Evolutionary conservation across 1,140 invertebrate species (phyloP).

Genomic region (Hylaeus anthracinus): DNA sequence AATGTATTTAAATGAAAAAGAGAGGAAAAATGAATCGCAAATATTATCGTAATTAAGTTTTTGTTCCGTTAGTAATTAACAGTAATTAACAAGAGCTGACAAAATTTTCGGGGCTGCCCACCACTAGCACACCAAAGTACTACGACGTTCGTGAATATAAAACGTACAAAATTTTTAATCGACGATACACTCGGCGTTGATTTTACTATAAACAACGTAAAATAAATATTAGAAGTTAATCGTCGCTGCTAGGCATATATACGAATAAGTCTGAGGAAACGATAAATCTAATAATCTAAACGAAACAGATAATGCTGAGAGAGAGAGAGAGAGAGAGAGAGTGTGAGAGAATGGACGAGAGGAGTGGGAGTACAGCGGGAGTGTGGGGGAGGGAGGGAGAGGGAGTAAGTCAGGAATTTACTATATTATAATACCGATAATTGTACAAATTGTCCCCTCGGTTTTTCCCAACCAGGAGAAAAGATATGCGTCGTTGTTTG

Average conservation of each 20-base stretch:
- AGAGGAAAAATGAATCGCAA: too few species aligned
- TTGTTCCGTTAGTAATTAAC: too few species aligned
- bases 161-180: slow-evolving; percentile 30
- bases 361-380: too few species aligned
- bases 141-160: neutral
- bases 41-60: too few species aligned
- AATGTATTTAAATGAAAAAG: neutral
- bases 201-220: neutral
- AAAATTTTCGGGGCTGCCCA: slow-evolving; percentile 47
- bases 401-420: neutral
- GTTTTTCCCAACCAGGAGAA: neutral
- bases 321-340: neutral
- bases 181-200: neutral
- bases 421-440: slow-evolving; percentile 22
- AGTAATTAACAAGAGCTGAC: neutral
- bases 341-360: neutral
- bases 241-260: slow-evolving; percentile 6
- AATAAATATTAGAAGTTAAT: neutral
- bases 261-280: neutral
- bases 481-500: slow-evolving; percentile 31
- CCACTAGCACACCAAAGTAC: slow-evolving; percentile 18
- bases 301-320: neutral
- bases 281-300: too few species aligned
- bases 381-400: too few species aligned
- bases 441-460: slow-evolving; percentile 31